A percentile compares a stretch with the other conserved stretches of the same genome.
phyloP scores from a whole-genome alignment of 92 coral and sea anemone species.

The Anthopleura xanthogrammica region DNA sequence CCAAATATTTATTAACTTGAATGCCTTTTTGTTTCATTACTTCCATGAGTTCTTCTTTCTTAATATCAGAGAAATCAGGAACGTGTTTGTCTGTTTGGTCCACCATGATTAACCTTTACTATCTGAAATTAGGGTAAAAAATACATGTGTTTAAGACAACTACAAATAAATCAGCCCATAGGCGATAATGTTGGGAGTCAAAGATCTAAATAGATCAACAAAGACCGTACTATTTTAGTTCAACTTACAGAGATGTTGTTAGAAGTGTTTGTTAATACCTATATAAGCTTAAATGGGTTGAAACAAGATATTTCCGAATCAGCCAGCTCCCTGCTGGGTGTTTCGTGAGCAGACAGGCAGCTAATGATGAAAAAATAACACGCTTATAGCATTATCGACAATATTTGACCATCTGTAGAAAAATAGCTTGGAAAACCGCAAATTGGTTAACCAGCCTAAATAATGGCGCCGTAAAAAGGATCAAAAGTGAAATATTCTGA shows the following conservation, averaged over 20 bases:
- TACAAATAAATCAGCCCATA: not conserved
- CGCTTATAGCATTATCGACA: not conserved
- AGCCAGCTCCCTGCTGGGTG: not conserved
- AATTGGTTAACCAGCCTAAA: not conserved
- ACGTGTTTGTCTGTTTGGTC: constrained; percentile 51
- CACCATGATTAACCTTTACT: constrained; percentile 26
- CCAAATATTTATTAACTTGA: constrained; percentile 37
- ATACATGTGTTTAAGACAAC: not conserved
- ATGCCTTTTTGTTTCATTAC: constrained; percentile 49
- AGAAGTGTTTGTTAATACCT: not conserved
- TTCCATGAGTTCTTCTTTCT: constrained; percentile 58
- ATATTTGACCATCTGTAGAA: not conserved
- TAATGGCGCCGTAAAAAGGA: not conserved
- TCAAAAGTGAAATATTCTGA: not conserved
- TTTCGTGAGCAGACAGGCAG: not conserved
- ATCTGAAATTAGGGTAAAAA: not conserved
- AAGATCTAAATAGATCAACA: not conserved
- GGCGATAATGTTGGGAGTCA: not conserved
- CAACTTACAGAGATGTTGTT: not conserved
- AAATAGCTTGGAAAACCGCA: not conserved
- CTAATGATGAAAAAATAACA: not conserved
- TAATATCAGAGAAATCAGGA: constrained; percentile 56
- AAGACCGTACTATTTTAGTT: not conserved
- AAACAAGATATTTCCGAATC: not conserved
- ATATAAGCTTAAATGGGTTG: not conserved